phyloP scores from a whole-genome alignment of 2,797 vertebrate species.

The Arrhamphus sclerolepis region DNA sequence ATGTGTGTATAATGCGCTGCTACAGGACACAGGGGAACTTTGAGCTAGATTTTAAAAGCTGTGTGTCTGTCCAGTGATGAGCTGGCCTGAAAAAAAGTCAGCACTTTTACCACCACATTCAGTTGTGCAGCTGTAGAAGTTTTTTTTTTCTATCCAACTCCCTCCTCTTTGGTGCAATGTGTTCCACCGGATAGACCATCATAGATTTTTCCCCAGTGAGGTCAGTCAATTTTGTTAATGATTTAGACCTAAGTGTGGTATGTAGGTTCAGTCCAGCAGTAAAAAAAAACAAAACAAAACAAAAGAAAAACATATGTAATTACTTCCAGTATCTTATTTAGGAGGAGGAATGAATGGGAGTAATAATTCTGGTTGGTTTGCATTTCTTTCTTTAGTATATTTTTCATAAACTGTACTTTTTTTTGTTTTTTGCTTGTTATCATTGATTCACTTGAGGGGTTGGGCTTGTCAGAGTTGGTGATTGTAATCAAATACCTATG shows the following conservation, averaged over 20 bases:
- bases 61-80: conserved; percentile 27
- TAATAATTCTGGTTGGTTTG: background rate
- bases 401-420: background rate
- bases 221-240: conserved; percentile 56
- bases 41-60: conserved; percentile 37
- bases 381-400: background rate
- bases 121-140: conserved; percentile 28
- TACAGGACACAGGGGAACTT: conserved; percentile 39
- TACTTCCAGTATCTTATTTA: background rate
- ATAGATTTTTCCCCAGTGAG: conserved; percentile 55
- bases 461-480: background rate
- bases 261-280: conserved; percentile 6
- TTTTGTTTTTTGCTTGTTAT: too few relatives aligned
- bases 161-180: conserved; percentile 1
- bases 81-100: conserved; percentile 33
- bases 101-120: conserved; percentile 34
- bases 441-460: too few relatives aligned
- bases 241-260: conserved; percentile 30
- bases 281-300: conserved; percentile 15
- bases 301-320: conserved; percentile 8
- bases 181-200: conserved; percentile 32
- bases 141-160: conserved; percentile 13
- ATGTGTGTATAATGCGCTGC: conserved; percentile 34
- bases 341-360: background rate
- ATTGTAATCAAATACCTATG: too few relatives aligned